These are phyloP conservation scores for Drosophila nr. perissopoda DNA, from an alignment of 2,888 invertebrate genomes.

Conservation along the genomic window DNA sequence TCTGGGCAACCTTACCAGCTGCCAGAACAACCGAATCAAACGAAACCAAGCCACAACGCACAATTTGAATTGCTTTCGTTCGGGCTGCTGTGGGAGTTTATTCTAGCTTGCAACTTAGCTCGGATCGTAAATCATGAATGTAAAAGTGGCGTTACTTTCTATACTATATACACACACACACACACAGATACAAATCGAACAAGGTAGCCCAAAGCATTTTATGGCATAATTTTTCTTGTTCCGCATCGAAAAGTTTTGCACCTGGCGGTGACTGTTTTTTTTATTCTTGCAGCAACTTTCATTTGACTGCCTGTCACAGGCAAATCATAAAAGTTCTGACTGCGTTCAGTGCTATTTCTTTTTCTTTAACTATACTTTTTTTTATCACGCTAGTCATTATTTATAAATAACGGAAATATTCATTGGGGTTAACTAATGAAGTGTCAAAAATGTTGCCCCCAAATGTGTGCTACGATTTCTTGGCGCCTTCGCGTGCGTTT, in stretches of 20 bases:
- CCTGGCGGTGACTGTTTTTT: constrained; percentile 14
- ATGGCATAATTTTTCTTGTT: constrained; percentile 67
- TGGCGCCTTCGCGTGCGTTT: constrained; percentile 25
- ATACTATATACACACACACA: neutral
- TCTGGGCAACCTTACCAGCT: constrained; percentile 14
- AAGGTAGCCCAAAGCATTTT: constrained; percentile 48
- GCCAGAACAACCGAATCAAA: constrained; percentile 7
- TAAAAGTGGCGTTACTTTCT: constrained; percentile 42
- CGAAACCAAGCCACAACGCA: neutral
- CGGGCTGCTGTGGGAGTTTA: constrained; percentile 57
- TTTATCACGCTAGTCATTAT: constrained; percentile 50
- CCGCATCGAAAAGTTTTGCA: constrained; percentile 38
- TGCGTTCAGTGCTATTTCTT: constrained; percentile 28
- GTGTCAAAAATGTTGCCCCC: constrained; percentile 71
- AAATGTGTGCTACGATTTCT: constrained; percentile 61
- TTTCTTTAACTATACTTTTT: constrained; percentile 23
- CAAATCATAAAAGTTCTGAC: constrained; percentile 52
- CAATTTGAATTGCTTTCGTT: constrained; percentile 60
- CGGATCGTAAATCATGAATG: constrained; percentile 75
- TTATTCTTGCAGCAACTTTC: constrained; percentile 9
- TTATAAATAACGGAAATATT: constrained; percentile 65
- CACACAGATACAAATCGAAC: constrained; percentile 24
- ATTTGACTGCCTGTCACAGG: constrained; percentile 29
- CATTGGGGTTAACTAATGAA: constrained; percentile 74
- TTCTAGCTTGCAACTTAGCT: constrained; percentile 12